A percentile compares a stretch with the other conserved stretches of the same genome.
These are phyloP conservation scores for Drosophila robusta DNA, from an alignment of 2,888 invertebrate genomes.

Conservation along the genomic window DNA sequence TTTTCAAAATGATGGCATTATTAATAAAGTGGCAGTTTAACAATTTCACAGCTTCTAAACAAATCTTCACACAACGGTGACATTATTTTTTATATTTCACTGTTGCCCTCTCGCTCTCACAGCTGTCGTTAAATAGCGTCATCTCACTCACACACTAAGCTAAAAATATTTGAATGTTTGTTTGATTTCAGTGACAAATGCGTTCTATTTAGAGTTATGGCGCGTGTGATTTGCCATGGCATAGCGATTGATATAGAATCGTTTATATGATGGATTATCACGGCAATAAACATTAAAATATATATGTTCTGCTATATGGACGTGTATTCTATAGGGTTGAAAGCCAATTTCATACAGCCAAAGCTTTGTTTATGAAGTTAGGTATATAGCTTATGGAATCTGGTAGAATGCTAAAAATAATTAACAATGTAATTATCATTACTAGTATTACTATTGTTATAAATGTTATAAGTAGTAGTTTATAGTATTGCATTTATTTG, in stretches of 20 bases:
- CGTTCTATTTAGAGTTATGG: conserved; percentile 79
- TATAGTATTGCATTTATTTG: too few relatives aligned
- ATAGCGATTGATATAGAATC: conserved; percentile 20
- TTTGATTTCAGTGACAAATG: conserved; percentile 75
- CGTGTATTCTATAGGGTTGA: too few relatives aligned
- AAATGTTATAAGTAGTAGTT: too few relatives aligned
- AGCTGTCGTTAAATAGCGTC: too few relatives aligned
- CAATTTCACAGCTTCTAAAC: conserved; percentile 82
- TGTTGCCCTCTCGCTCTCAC: too few relatives aligned
- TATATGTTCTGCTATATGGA: background rate
- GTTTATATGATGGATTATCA: conserved; percentile 57
- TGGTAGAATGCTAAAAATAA: too few relatives aligned
- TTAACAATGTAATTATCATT: too few relatives aligned
- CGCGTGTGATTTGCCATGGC: conserved; percentile 62
- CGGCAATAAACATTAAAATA: conserved; percentile 3
- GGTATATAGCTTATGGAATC: too few relatives aligned
- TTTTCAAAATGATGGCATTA: conserved; percentile 66
- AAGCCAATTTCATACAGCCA: too few relatives aligned
- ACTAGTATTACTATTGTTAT: too few relatives aligned
- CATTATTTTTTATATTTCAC: conserved; percentile 2
- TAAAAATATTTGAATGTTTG: conserved; percentile 58
- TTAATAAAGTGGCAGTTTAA: conserved; percentile 82
- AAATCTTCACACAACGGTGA: conserved; percentile 62
- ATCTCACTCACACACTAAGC: conserved; percentile 13
- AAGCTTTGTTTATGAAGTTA: too few relatives aligned